These are phyloP conservation scores for Melanotaenia nigrans DNA, from an alignment of 2,797 vertebrate genomes.

Conservation along the genomic window DNA sequence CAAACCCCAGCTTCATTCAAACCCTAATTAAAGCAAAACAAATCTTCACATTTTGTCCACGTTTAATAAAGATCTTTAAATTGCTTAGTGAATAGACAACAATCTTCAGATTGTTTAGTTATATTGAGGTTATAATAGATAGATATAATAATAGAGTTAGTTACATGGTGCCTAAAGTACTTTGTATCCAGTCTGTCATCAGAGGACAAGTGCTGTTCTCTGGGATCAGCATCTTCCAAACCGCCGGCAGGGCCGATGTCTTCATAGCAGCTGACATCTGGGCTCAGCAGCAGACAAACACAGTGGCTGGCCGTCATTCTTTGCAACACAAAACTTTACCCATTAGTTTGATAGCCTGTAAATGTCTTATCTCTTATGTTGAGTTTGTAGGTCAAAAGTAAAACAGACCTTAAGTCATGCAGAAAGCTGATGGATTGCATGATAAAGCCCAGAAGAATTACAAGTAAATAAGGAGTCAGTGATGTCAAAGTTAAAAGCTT, in stretches of 20 bases:
- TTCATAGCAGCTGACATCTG: constrained; percentile 74
- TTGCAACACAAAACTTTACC: constrained; percentile 32
- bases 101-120: too few species aligned
- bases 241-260: constrained; percentile 61
- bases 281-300: constrained; percentile 38
- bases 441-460: too few species aligned
- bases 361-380: constrained; percentile 11
- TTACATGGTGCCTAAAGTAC: constrained; percentile 49
- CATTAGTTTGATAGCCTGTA: constrained; percentile 21
- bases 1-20: too few species aligned
- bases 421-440: too few species aligned
- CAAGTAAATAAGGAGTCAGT: too few species aligned
- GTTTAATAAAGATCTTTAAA: neutral
- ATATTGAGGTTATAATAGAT: neutral
- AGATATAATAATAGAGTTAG: too few species aligned
- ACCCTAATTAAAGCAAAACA: too few species aligned
- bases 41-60: neutral
- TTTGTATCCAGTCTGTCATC: constrained; percentile 64
- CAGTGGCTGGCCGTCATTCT: constrained; percentile 17
- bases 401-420: constrained; percentile 19
- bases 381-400: constrained; percentile 1
- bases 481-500: neutral
- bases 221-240: constrained; percentile 62
- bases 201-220: constrained; percentile 62
- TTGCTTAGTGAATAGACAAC: too few species aligned